Conservation (phyloP, 2,888 invertebrate genomes). For the Platycheirus rosarum region DNA sequence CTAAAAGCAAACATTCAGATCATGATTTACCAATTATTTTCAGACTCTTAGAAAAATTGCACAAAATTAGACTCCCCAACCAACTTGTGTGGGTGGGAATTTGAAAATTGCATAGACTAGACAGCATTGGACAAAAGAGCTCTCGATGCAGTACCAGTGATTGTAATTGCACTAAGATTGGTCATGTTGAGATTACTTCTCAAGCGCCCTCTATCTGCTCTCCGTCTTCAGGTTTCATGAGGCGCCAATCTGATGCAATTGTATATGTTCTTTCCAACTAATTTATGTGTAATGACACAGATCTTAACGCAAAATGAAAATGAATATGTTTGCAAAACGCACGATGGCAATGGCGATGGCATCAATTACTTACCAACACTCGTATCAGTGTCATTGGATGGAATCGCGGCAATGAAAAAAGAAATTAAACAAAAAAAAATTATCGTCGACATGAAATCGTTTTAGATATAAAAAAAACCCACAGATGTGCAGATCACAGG, state of each 20-base stretch:
- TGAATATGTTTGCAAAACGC: conserved; percentile 61
- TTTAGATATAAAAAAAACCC: conserved; percentile 43
- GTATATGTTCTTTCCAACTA: conserved; percentile 40
- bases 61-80: conserved; percentile 57
- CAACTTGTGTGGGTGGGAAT: conserved; percentile 63
- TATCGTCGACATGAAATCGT: conserved; percentile 51
- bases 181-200: conserved; percentile 22
- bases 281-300: conserved; percentile 73
- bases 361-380: conserved; percentile 55
- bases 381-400: conserved; percentile 50
- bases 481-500: conserved; percentile 23
- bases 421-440: conserved; percentile 2
- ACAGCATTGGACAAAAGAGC: background rate
- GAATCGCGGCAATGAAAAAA: conserved; percentile 9
- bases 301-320: conserved; percentile 69
- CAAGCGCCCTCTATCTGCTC: background rate
- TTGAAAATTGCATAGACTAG: conserved; percentile 46
- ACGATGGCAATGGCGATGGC: conserved; percentile 51
- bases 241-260: conserved; percentile 69
- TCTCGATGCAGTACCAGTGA: no score
- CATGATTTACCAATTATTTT: conserved; percentile 69
- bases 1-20: conserved; percentile 56
- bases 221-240: conserved; percentile 51
- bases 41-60: conserved; percentile 51
- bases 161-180: conserved; percentile 28